These are phyloP conservation scores for Trachurus trachurus DNA, from an alignment of 2,797 vertebrate genomes.

Conservation along the genomic window DNA sequence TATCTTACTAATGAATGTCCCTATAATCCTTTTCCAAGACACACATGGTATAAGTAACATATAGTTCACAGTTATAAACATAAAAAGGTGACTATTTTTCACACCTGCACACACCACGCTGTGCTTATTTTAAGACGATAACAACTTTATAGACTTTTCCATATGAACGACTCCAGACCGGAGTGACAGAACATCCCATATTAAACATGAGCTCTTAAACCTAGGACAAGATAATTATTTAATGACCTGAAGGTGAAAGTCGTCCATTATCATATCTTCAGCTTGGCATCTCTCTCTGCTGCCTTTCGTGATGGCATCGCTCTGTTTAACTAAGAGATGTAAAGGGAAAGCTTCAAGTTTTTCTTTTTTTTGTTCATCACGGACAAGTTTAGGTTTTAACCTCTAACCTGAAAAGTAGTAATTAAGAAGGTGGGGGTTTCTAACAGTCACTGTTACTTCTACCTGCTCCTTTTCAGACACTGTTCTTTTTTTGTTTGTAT, in stretches of 20 bases:
- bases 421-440: no score
- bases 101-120: slow-evolving; percentile 10
- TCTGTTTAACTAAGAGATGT: slow-evolving; percentile 75
- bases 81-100: slow-evolving; percentile 19
- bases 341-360: slow-evolving; percentile 56
- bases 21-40: background rate
- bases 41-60: background rate
- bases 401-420: no score
- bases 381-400: no score
- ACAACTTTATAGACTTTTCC: background rate
- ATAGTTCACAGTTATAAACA: background rate
- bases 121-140: slow-evolving; percentile 35
- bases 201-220: slow-evolving; percentile 68
- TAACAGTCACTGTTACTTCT: no score
- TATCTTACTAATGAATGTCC: background rate
- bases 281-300: slow-evolving; percentile 41
- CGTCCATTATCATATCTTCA: slow-evolving; percentile 66
- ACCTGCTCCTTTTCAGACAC: no score
- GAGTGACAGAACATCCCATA: slow-evolving; percentile 41
- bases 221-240: slow-evolving; percentile 76
- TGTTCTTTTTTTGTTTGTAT: no score
- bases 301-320: slow-evolving; percentile 16
- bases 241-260: slow-evolving; percentile 72
- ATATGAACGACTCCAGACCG: slow-evolving; percentile 19
- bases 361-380: background rate